Evolutionary conservation across 2,888 invertebrate genomes (phyloP), one percentile per base, ranked within the genome.

Genomic region (Cetonia aurata): DNA sequence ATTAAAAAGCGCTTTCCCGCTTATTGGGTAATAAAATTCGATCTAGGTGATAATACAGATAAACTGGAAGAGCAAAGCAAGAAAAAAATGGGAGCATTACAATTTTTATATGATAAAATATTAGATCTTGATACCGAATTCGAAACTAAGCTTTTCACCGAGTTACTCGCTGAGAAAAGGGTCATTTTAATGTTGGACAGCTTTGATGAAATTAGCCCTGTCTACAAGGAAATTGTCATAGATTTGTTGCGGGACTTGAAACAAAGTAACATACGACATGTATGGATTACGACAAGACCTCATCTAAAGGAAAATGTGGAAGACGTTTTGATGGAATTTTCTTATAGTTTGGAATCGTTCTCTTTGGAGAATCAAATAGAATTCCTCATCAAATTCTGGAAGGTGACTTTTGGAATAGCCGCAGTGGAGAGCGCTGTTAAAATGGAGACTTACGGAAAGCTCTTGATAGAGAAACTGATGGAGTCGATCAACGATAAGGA

Each of bases 181-280:
- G 25, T 57, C 10, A 19, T 57, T 17, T 9, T 57, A 42, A 57
- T 57, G 57, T 42, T 57, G 3, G 42, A 57, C 17, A 41, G 57
- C n/a, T 41, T 41, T 19, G 57, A 57, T 42, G 42, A 57, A 42
- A 57, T 57, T 9, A 19, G 19, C 12, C 42, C 57, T 15, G 6
- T 15, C 3, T 57, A 42, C 33, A 9, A 44, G 6, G 19, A 12
- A n/a, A 12, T 44, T n/a, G 17, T 19, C 9, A 12, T 42, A n/a
- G 10, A 25, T 3, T 42, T 41, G 19, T n/a, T 57, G 4, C n/a
- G 10, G 0, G 42, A 1, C 3, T 19, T 57, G 13, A 15, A 12
- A 17, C 13, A 57, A 1, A 17, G 17, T 9, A 9, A 15, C 6
- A 42, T 44, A 8, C 4, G 15, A 10, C 57, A 57, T 12, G 2